Percentiles rank a stretch among this genome's conserved stretches.
phyloP scores from a whole-genome alignment of 2,888 invertebrate genomes.

The Noctua fimbriata region DNA sequence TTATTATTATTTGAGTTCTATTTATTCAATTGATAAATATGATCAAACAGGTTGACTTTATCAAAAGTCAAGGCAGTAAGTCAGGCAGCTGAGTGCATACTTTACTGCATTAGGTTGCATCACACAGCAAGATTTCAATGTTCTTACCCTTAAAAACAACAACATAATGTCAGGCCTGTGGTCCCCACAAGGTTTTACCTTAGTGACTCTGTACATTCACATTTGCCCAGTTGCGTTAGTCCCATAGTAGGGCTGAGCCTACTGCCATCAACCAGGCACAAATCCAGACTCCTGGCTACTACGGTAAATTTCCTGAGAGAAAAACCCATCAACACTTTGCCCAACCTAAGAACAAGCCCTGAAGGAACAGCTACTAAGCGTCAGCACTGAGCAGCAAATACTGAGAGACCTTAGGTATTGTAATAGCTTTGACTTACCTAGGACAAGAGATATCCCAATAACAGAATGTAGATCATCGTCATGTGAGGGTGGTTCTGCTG shows the following conservation, averaged over 20 bases:
- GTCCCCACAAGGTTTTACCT: neutral
- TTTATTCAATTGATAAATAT: neutral
- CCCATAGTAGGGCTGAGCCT: neutral
- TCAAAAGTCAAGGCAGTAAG: neutral
- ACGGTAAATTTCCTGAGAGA: neutral
- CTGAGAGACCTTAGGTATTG: neutral
- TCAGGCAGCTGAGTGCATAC: neutral
- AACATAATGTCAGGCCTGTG: neutral
- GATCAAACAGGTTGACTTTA: neutral
- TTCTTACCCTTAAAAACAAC: neutral
- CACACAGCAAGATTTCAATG: neutral
- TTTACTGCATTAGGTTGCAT: neutral
- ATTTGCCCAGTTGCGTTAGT: neutral
- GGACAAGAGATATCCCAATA: conserved; percentile 97
- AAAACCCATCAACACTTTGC: neutral
- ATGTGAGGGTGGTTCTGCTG: conserved; percentile 80
- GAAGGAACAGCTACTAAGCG: too few species aligned
- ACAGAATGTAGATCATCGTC: conserved; percentile 93
- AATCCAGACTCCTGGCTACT: neutral
- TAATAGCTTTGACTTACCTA: conserved; percentile 88
- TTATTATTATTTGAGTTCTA: too few species aligned
- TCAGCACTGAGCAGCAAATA: neutral
- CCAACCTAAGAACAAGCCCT: neutral
- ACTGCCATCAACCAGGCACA: neutral
- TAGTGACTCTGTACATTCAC: neutral